Evolutionary conservation across 2,888 invertebrate species (phyloP).

Genomic region (Acronicta leporina): DNA sequence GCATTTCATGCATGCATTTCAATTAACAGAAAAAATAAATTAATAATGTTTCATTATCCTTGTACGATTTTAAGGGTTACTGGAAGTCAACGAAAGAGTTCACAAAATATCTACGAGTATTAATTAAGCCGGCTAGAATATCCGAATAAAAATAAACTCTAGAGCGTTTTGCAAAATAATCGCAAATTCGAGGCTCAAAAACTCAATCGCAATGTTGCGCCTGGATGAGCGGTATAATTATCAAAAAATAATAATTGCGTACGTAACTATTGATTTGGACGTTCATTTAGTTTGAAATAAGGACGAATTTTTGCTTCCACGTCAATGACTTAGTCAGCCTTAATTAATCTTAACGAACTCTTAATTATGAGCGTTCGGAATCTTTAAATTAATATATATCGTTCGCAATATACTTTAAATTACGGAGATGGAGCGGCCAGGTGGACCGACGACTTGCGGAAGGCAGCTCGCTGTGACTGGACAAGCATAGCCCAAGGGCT

Average conservation of each 20-base stretch:
- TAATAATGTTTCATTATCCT: conserved; percentile 29
- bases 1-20: conserved; percentile 15
- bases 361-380: conserved; percentile 21
- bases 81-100: conserved; percentile 35
- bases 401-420: too few species aligned
- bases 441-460: too few species aligned
- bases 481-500: too few species aligned
- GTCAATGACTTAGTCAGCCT: conserved; percentile 9
- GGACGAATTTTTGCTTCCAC: conserved; percentile 53
- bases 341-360: conserved; percentile 34
- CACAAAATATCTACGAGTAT: conserved; percentile 40
- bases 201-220: conserved; percentile 57
- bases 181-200: conserved; percentile 37
- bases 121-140: conserved; percentile 44
- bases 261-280: conserved; percentile 64
- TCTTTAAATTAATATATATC: too few species aligned
- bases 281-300: conserved; percentile 60
- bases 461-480: too few species aligned
- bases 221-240: conserved; percentile 65
- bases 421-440: too few species aligned
- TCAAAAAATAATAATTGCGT: conserved; percentile 68
- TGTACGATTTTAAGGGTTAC: conserved; percentile 24
- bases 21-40: conserved; percentile 40
- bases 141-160: conserved; percentile 30
- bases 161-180: conserved; percentile 43